Conservation (phyloP, 2,888 invertebrate species). For the Anticlea derivata region DNA sequence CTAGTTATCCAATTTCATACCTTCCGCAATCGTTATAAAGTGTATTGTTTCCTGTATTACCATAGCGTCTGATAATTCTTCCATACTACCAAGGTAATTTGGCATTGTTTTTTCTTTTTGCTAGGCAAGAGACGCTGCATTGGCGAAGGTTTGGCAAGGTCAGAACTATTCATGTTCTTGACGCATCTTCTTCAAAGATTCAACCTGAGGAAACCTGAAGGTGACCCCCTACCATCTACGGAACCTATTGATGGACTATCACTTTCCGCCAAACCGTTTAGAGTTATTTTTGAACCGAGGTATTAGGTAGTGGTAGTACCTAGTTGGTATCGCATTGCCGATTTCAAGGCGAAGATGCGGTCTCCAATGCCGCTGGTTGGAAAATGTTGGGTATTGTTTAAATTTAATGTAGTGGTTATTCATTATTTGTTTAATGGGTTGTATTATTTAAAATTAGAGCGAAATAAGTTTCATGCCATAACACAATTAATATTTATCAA, state of each 20-base stretch:
- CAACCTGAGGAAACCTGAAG: constrained; percentile 59
- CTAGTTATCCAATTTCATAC: background rate
- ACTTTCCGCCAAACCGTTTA: constrained; percentile 81
- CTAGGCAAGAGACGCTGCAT: constrained; percentile 90
- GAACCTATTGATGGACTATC: constrained; percentile 83
- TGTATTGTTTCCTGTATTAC: constrained; percentile 4
- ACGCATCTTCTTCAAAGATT: constrained; percentile 89
- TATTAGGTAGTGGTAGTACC: constrained; percentile 13
- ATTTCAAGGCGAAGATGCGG: too few species aligned
- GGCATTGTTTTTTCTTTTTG: constrained; percentile 1
- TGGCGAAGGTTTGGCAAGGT: constrained; percentile 89
- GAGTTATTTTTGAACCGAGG: constrained; percentile 65
- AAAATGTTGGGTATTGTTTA: too few species aligned
- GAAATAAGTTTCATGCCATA: too few species aligned
- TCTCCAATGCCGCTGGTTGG: too few species aligned
- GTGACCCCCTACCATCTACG: constrained; percentile 64
- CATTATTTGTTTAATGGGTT: too few species aligned
- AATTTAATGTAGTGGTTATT: too few species aligned
- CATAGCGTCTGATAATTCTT: background rate
- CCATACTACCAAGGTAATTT: background rate
- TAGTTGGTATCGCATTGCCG: too few species aligned
- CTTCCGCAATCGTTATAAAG: background rate
- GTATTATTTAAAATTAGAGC: too few species aligned
- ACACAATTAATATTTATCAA: too few species aligned
- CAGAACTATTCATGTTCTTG: constrained; percentile 90